These are phyloP conservation scores for Poecilia picta DNA, from an alignment of 2,797 vertebrate species.

Conservation along the genomic window DNA sequence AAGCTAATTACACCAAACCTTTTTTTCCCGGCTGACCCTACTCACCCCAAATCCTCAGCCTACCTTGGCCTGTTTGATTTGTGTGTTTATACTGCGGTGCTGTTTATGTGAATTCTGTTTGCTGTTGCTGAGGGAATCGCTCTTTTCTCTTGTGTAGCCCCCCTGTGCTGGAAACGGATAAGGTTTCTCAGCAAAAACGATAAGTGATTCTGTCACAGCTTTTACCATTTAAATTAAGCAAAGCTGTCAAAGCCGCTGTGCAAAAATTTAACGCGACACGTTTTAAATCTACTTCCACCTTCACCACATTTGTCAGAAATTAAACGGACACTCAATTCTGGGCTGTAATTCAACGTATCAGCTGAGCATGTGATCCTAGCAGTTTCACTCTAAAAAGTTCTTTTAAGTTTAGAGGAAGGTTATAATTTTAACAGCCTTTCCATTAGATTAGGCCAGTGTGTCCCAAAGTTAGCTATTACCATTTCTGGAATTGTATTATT, in stretches of 20 bases:
- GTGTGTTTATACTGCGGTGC: not conserved
- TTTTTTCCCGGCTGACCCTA: not conserved
- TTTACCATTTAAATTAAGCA: not conserved
- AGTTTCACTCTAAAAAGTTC: not conserved
- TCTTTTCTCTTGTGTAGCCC: not conserved
- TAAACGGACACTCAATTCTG: not conserved
- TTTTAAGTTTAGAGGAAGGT: not conserved
- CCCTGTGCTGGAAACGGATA: not conserved
- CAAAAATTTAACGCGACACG: not conserved
- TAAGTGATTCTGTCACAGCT: not conserved
- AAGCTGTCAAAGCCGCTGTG: not conserved
- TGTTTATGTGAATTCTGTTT: not conserved
- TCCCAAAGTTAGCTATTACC: not conserved
- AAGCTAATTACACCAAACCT: not conserved
- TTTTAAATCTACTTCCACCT: not conserved
- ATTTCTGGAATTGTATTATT: not conserved
- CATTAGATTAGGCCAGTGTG: not conserved
- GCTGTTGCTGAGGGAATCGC: not conserved
- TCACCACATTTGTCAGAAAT: not conserved
- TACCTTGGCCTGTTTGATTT: not conserved
- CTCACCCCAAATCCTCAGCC: not conserved
- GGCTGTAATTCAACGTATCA: not conserved
- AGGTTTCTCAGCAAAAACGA: not conserved
- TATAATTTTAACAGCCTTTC: not conserved
- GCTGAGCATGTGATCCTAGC: not conserved